These are phyloP conservation scores for Tholera decimalis DNA, from an alignment of 2,888 invertebrate genomes.

Conservation along the genomic window DNA sequence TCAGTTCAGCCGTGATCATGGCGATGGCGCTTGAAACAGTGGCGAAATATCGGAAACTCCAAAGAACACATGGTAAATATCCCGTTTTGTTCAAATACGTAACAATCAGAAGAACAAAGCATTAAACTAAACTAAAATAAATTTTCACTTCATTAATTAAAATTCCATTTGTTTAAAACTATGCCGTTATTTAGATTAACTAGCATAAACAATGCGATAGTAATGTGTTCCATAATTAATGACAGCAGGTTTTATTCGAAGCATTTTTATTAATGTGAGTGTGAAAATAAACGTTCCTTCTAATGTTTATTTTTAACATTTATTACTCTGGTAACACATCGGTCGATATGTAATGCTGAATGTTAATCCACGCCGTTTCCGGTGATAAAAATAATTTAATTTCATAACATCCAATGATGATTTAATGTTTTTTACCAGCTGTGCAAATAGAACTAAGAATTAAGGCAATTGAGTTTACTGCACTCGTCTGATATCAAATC, in stretches of 20 bases:
- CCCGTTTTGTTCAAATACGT: background rate
- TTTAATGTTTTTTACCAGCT: constrained; percentile 12
- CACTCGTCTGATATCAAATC: background rate
- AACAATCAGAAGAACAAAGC: background rate
- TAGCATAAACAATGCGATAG: constrained; percentile 29
- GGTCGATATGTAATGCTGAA: constrained; percentile 39
- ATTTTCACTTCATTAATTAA: background rate
- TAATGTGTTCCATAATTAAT: constrained; percentile 29
- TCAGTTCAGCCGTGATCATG: too few relatives aligned
- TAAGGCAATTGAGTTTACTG: background rate
- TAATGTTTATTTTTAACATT: constrained; percentile 51
- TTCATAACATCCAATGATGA: constrained; percentile 10
- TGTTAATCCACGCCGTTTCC: constrained; percentile 44
- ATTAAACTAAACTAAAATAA: background rate
- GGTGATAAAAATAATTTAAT: constrained; percentile 44
- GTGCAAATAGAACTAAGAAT: background rate
- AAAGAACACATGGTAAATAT: too few relatives aligned
- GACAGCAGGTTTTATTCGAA: constrained; percentile 25
- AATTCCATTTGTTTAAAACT: constrained; percentile 22
- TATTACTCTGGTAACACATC: constrained; percentile 34
- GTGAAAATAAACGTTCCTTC: too few relatives aligned
- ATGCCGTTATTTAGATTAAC: constrained; percentile 24
- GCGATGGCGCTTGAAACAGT: too few relatives aligned
- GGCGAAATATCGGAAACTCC: too few relatives aligned
- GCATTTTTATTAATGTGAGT: constrained; percentile 27